phyloP scores from a whole-genome alignment of 2,888 invertebrate genomes.

The Metacarcinus magister region DNA sequence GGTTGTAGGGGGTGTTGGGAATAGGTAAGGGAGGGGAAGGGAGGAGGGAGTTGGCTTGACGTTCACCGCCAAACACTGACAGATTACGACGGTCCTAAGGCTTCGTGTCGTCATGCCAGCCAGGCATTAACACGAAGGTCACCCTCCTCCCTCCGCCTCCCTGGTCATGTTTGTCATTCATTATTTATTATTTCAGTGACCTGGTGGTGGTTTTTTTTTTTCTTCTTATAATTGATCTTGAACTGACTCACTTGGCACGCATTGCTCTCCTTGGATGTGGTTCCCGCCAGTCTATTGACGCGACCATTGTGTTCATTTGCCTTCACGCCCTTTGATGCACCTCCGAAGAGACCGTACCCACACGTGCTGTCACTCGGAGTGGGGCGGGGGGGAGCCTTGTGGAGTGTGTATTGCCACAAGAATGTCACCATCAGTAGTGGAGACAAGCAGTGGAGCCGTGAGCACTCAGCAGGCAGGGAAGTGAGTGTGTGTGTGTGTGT shows the following conservation, averaged over 20 bases:
- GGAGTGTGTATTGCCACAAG: background rate
- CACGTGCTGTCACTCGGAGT: background rate
- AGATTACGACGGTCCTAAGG: background rate
- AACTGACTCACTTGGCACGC: background rate
- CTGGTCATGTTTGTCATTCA: background rate
- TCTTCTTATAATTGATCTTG: background rate
- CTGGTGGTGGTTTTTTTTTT: background rate
- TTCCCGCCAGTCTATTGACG: background rate
- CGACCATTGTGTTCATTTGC: background rate
- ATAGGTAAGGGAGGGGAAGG: background rate
- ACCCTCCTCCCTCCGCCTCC: background rate
- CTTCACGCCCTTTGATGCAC: background rate
- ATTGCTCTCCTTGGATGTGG: background rate
- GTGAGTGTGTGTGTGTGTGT: background rate
- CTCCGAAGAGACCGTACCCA: background rate
- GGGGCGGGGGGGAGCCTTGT: background rate
- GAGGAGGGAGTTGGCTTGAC: background rate
- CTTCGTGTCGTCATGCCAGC: slow-evolving; percentile 15
- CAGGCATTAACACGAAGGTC: slow-evolving; percentile 21
- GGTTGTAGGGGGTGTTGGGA: background rate
- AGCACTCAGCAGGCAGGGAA: background rate
- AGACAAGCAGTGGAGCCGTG: slow-evolving; percentile 16
- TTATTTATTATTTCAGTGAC: background rate
- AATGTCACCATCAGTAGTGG: background rate
- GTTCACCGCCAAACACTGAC: slow-evolving; percentile 19